Base-by-base conservation (phyloP, 2,888 invertebrate genomes). In the Napeogenes sylphis region DNA sequence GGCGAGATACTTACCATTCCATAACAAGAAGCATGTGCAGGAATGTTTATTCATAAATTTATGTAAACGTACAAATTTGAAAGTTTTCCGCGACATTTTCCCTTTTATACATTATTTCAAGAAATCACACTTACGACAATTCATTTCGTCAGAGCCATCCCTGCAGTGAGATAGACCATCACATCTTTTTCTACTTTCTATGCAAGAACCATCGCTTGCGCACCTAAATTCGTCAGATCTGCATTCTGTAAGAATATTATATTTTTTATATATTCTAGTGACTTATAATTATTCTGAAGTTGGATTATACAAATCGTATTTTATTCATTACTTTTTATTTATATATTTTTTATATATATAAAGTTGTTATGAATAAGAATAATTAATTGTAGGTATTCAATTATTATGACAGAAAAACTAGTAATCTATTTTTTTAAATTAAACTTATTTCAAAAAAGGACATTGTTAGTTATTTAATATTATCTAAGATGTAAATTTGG, bases 141-240 rank as follows among this genome's bases (percentile, higher is more conserved):
- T 80, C 63, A 70, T 71, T 83, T 94, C 94, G 75, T 94, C 94
- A 65, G 93, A 93, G 69, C 88, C 89, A 76, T 94, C 94, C 59
- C 76, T 71, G 82, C 93, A 93, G 77, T 93, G 86, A 59, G 63
- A 69, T 61, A 74, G 70, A 56, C 86, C 82, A 74, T 95, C 93
- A 80, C 95, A 95, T 57, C 85, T 87, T 75, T 91, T 91, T 63
- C 85, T 75, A 4, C 21, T 51, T 66, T 86, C 91, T 68, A 94
- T 92, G 85, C 94, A 94, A 66, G 86, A 82, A n/a, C 93, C 92
- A 75, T 93, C 92, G 62, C 84, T 87, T 55, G 64, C 62, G 80
- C 94, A 95, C 65, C 87, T 88, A 82, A 93, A 94, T 75, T 94
- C 93, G 71, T 85, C 84, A 0, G 79, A 70, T 58, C 73, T 70